A percentile compares a stretch with the other conserved stretches of the same genome.
Evolutionary conservation across 2,797 vertebrate genomes (phyloP).

Genomic region (Melanotaenia parkinsoni): DNA sequence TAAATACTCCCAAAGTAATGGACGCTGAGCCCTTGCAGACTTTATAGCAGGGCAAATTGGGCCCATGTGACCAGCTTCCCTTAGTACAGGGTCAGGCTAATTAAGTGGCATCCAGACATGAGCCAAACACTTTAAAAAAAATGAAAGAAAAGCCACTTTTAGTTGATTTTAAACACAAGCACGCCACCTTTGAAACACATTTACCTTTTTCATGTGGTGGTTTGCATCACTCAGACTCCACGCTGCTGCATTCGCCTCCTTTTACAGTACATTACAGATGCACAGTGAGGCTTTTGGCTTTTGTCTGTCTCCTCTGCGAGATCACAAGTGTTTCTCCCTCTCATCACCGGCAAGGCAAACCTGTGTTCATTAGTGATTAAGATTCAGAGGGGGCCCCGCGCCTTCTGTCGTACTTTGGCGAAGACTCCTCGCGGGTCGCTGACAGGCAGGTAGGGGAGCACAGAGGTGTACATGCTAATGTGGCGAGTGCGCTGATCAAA

Average conservation of each 20-base stretch:
- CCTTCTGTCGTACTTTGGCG: constrained; percentile 63
- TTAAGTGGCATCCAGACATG: constrained; percentile 74
- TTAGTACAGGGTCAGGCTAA: constrained; percentile 73
- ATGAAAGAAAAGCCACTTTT: constrained; percentile 12
- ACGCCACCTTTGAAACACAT: constrained; percentile 28
- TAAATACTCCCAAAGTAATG: constrained; percentile 76
- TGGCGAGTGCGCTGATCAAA: constrained; percentile 68
- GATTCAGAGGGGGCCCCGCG: constrained; percentile 39
- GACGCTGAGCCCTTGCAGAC: constrained; percentile 69
- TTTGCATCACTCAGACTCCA: constrained; percentile 7
- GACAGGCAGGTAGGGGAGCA: constrained; percentile 60
- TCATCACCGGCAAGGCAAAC: constrained; percentile 26
- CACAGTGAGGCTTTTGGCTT: constrained; percentile 40
- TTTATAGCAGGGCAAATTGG: constrained; percentile 82
- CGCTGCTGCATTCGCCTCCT: neutral
- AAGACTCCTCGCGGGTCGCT: constrained; percentile 44
- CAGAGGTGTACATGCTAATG: constrained; percentile 71
- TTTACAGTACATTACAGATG: constrained; percentile 42
- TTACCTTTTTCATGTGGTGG: constrained; percentile 19
- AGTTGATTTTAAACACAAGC: constrained; percentile 30
- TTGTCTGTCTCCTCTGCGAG: constrained; percentile 36
- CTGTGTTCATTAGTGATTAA: constrained; percentile 60
- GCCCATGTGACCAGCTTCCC: constrained; percentile 79
- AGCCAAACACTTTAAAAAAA: constrained; percentile 58
- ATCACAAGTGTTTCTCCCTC: constrained; percentile 50